phyloP scores from a whole-genome alignment of 2,797 vertebrate species.

The Paedocypris micromegethes region DNA sequence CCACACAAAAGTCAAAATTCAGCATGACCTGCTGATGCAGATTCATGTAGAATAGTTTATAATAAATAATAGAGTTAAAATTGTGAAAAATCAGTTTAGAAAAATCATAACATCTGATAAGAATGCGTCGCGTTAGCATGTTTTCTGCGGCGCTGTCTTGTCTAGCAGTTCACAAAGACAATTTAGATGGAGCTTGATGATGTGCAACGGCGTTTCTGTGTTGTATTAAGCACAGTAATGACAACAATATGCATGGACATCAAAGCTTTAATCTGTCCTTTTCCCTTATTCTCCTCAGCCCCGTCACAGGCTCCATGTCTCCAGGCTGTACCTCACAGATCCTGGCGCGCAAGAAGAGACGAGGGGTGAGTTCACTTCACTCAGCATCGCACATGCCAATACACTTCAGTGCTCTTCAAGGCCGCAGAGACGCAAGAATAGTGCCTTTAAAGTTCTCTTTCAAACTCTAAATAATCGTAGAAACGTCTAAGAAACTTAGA shows the following conservation, averaged over 20 bases:
- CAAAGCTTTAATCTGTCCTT: conserved; percentile 55
- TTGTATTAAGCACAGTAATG: conserved; percentile 69
- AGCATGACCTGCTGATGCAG: conserved; percentile 52
- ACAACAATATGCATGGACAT: conserved; percentile 70
- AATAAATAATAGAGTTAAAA: too few relatives aligned
- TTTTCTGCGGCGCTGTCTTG: conserved; percentile 47
- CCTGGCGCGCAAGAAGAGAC: conserved; percentile 88
- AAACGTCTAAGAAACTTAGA: too few relatives aligned
- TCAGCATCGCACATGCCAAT: too few relatives aligned
- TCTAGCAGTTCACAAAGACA: conserved; percentile 56
- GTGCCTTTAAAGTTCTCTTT: too few relatives aligned
- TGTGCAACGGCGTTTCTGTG: conserved; percentile 66
- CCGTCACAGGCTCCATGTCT: conserved; percentile 84
- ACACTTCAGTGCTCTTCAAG: too few relatives aligned
- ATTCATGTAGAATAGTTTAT: too few relatives aligned
- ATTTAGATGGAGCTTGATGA: conserved; percentile 67
- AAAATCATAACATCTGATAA: conserved; percentile 63
- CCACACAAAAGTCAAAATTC: conserved; percentile 46
- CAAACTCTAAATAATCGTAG: too few relatives aligned
- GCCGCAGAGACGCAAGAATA: too few relatives aligned
- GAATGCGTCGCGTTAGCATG: conserved; percentile 63
- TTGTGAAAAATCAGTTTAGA: conserved; percentile 4
- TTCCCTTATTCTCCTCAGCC: conserved; percentile 63
- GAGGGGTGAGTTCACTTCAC: conserved; percentile 78
- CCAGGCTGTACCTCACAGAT: conserved; percentile 85